Base-by-base conservation (phyloP, 2,888 invertebrate species). In the Melipona bicolor region DNA sequence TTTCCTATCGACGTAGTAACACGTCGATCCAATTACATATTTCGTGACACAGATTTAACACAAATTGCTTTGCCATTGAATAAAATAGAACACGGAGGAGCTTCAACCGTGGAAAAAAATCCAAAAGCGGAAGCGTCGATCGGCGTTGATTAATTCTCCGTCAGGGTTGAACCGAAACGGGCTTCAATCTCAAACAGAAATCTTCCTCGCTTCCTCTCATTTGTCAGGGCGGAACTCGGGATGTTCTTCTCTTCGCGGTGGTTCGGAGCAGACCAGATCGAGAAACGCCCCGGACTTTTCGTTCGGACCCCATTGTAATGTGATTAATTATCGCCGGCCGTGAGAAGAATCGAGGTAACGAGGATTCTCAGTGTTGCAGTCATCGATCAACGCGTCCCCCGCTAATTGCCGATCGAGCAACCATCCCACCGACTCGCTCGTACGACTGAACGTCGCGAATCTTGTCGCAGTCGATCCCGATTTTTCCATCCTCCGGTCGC, bases 341-440 rank as follows among this genome's bases (percentile, higher is more conserved):
- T 79, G 88, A 85, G 89, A 88, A 88, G 83, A 89, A 86, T 83
- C 76, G 84, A 79, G 83, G 82, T 87, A 89, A 88, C 86, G 84
- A 86, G 89, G 85, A 88, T 89, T 89, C 88, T 83, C 89, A 70
- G 77, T 78, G 79, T 80, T 83, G 71, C 77, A 71, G 77, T 82
- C 86, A 88, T 89, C 88, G 86, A 89, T 89, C 89, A 88, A 81
- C 81, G 68, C 56, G 76, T 70, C 36, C 73, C 82, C 75, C 72
- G 86, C 86, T 89, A 89, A 89, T 89, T 89, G 83, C 84, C 75
- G 89, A 88, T 89, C 89, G 83, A 84, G 80, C 77, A 89, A 88
- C 87, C 83, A 86, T 78, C 76, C 76, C 70, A 27, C 69, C 64
- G 32, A 17, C 52, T 15, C 27, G 83, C 56, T 67, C 81, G 78